These are phyloP conservation scores for Nebria brevicollis DNA, from an alignment of 2,888 invertebrate genomes.

Conservation along the genomic window DNA sequence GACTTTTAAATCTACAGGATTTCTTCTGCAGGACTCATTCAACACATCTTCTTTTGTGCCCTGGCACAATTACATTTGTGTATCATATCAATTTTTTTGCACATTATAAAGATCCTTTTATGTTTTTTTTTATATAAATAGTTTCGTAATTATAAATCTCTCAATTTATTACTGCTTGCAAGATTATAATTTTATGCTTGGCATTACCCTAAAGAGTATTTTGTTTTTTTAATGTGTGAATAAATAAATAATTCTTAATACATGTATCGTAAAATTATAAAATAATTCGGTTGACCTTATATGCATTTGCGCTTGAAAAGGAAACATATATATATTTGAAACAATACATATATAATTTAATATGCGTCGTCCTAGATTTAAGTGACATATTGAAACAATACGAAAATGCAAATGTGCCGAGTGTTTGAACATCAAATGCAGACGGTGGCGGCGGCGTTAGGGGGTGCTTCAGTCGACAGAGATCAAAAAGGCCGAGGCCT, in stretches of 20 bases:
- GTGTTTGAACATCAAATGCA: neutral
- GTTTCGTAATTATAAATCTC: too few relatives aligned
- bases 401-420: constrained; percentile 34
- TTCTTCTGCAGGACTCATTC: too few relatives aligned
- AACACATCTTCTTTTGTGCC: too few relatives aligned
- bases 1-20: too few relatives aligned
- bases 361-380: constrained; percentile 38
- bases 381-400: constrained; percentile 42
- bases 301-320: constrained; percentile 9
- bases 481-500: neutral
- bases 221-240: too few relatives aligned
- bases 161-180: too few relatives aligned
- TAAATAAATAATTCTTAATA: neutral
- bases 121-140: too few relatives aligned
- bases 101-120: too few relatives aligned
- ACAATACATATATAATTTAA: constrained; percentile 29
- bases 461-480: neutral
- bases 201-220: too few relatives aligned
- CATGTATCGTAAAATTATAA: neutral
- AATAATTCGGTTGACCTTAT: neutral
- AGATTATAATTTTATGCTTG: too few relatives aligned
- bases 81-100: too few relatives aligned
- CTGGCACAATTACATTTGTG: too few relatives aligned
- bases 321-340: constrained; percentile 34
- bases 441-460: neutral